Evolutionary conservation across 2,797 vertebrate species (phyloP).

Genomic region (Lepidocolaptes lacrymiger): DNA sequence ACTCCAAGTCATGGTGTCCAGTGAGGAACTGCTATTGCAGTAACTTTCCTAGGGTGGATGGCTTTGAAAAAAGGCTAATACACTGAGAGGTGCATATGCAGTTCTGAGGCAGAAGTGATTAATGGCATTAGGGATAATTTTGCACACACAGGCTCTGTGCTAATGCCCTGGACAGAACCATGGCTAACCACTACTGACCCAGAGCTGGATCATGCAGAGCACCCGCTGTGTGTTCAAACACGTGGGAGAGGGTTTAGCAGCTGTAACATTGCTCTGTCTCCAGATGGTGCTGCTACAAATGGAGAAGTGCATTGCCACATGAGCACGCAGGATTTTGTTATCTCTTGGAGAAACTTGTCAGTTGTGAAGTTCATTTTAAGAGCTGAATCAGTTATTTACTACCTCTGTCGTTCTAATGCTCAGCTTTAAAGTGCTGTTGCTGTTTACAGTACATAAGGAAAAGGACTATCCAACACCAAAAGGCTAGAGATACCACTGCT

Average conservation of each 20-base stretch:
- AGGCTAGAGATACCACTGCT: not conserved
- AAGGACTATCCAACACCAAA: not conserved
- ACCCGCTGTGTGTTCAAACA: fast-evolving
- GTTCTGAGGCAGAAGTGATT: not conserved
- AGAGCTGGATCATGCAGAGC: fast-evolving
- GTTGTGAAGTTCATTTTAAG: not conserved
- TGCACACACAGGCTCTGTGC: fast-evolving
- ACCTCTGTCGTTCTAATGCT: fast-evolving
- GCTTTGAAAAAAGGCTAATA: not conserved
- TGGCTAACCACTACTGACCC: not conserved
- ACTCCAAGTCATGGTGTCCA: fast-evolving
- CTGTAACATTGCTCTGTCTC: not conserved
- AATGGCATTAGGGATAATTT: not conserved
- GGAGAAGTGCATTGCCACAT: not conserved
- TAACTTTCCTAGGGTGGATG: not conserved
- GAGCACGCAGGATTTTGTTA: not conserved
- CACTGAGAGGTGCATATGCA: not conserved
- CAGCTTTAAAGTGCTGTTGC: not conserved
- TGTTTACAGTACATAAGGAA: not conserved
- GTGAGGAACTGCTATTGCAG: not conserved
- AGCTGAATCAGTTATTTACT: not conserved
- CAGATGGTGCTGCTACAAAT: not conserved
- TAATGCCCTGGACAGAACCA: not conserved
- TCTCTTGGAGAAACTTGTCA: not conserved
- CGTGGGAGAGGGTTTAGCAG: not conserved